A percentile compares a stretch with the other conserved stretches of the same genome.
phyloP scores from a whole-genome alignment of 2,888 invertebrate genomes.

The Pachydiplax longipennis region DNA sequence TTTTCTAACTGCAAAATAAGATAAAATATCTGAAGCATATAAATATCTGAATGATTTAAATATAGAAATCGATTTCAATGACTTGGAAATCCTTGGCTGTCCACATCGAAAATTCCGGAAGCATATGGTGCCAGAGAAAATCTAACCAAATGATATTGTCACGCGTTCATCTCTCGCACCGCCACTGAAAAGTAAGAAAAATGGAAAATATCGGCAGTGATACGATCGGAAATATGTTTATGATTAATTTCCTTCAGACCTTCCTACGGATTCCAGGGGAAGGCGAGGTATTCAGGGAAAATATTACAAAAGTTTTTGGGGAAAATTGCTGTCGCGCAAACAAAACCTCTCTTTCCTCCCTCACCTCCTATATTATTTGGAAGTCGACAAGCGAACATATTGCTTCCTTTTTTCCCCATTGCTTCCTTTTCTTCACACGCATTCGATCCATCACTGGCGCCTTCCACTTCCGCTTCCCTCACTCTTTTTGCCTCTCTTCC shows the following conservation, averaged over 20 bases:
- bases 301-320: background rate
- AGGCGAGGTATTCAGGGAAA: background rate
- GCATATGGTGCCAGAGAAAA: too few species aligned
- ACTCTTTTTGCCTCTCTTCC: background rate
- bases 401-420: constrained; percentile 19
- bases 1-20: too few species aligned
- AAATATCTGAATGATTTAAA: too few species aligned
- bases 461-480: background rate
- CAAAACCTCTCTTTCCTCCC: background rate
- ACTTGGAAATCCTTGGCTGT: too few species aligned
- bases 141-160: too few species aligned
- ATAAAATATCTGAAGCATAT: too few species aligned
- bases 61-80: too few species aligned
- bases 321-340: background rate
- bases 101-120: too few species aligned
- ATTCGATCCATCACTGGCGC: constrained; percentile 5
- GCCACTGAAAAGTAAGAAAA: background rate
- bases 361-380: background rate
- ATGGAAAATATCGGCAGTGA: background rate
- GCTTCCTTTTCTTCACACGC: constrained; percentile 27
- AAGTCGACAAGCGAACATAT: constrained; percentile 36
- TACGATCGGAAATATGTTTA: background rate
- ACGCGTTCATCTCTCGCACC: too few species aligned
- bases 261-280: background rate
- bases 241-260: background rate